A percentile compares a stretch with the other conserved stretches of the same genome.
phyloP scores from a whole-genome alignment of 2,113 vertebrate species.

The Cyanistes caeruleus region DNA sequence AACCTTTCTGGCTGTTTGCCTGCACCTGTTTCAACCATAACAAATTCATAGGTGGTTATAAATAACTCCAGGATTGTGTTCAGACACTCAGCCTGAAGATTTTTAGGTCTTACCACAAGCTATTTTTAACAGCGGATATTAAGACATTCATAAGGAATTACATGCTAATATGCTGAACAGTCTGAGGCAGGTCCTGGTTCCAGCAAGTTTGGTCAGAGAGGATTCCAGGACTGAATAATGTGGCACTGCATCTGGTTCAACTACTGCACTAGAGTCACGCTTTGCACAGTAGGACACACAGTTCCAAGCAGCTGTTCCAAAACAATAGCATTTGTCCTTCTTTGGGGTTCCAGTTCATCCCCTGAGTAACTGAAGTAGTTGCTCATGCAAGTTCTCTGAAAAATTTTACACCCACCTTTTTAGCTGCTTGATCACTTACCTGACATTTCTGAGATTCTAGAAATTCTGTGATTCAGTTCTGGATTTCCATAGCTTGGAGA shows the following conservation, averaged over 20 bases:
- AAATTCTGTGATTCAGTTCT: not conserved
- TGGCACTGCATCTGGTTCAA: not conserved
- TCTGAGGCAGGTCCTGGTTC: not conserved
- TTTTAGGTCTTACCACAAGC: not conserved
- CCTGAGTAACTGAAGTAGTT: not conserved
- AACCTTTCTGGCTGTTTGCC: not conserved
- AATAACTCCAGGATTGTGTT: not conserved
- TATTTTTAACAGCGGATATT: not conserved
- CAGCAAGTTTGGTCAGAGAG: not conserved
- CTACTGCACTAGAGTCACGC: not conserved
- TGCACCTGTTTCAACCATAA: not conserved
- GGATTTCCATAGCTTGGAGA: not conserved
- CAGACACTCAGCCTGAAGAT: not conserved
- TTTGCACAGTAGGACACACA: not conserved
- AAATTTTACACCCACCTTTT: not conserved
- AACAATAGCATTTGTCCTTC: not conserved
- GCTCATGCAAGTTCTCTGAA: not conserved
- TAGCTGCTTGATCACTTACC: not conserved
- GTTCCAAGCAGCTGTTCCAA: not conserved
- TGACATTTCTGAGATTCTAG: not conserved
- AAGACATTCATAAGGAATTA: not conserved
- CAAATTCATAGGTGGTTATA: not conserved
- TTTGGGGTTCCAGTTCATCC: not conserved
- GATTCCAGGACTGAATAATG: not conserved
- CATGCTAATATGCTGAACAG: not conserved